Conservation (phyloP, 1,140 invertebrate genomes). For the Aphelinus certus region DNA sequence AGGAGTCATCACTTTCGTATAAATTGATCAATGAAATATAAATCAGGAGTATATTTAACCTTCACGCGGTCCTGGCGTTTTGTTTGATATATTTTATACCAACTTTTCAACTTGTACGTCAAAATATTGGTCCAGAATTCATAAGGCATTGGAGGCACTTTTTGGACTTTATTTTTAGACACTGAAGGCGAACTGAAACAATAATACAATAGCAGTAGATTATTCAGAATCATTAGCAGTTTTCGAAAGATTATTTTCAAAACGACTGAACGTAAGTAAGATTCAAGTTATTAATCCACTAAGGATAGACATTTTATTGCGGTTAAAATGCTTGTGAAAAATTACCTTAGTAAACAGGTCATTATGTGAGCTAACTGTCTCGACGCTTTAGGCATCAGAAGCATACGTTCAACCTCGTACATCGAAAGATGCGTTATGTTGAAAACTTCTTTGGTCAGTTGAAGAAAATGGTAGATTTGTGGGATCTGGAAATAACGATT, state of each 20-base stretch:
- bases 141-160: slow-evolving; percentile 70
- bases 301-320: too few species aligned
- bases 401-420: slow-evolving; percentile 72
- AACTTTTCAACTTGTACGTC: slow-evolving; percentile 62
- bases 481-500: slow-evolving; percentile 53
- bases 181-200: slow-evolving; percentile 52
- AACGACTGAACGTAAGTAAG: neutral
- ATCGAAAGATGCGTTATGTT: slow-evolving; percentile 66
- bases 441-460: slow-evolving; percentile 65
- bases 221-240: slow-evolving; percentile 15
- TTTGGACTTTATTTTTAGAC: slow-evolving; percentile 54
- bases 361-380: slow-evolving; percentile 68
- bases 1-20: neutral
- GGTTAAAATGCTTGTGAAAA: too few species aligned
- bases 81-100: slow-evolving; percentile 68
- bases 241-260: slow-evolving; percentile 2
- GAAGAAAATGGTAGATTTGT: slow-evolving; percentile 71
- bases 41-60: slow-evolving; percentile 49
- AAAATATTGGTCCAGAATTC: slow-evolving; percentile 70
- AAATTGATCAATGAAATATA: slow-evolving; percentile 11
- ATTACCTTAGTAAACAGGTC: slow-evolving; percentile 68
- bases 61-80: slow-evolving; percentile 63
- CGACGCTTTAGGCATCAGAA: slow-evolving; percentile 70
- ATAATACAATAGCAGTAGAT: neutral
- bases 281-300: neutral